These are phyloP conservation scores for Coelinius sp. DNA, from an alignment of 2,888 invertebrate genomes.

Conservation along the genomic window DNA sequence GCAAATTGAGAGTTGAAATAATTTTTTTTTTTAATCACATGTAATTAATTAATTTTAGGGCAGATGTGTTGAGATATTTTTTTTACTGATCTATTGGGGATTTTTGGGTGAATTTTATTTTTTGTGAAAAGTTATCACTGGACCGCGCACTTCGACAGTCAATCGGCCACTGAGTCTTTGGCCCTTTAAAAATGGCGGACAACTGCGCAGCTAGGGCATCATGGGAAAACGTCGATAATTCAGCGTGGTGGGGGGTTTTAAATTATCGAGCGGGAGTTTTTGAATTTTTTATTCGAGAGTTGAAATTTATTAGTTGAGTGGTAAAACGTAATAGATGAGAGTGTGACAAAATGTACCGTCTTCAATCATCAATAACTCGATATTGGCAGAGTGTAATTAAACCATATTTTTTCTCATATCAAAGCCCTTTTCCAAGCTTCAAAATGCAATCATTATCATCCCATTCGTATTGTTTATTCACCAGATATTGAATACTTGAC, in stretches of 20 bases:
- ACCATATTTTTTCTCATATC: no score
- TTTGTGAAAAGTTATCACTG: neutral
- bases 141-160: slow-evolving; percentile 39
- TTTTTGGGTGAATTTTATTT: neutral
- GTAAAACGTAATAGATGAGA: no score
- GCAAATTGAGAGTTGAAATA: neutral
- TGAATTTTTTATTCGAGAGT: neutral
- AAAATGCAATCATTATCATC: no score
- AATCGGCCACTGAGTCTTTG: slow-evolving; percentile 42
- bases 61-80: neutral
- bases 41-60: neutral
- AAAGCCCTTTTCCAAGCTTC: no score
- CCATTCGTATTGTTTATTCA: no score
- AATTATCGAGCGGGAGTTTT: neutral
- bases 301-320: neutral
- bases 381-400: no score
- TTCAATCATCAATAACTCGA: no score
- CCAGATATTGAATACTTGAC: no score
- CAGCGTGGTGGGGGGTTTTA: neutral
- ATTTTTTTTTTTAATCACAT: neutral
- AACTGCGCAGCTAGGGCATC: neutral
- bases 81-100: no score
- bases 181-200: slow-evolving; percentile 50
- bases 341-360: no score
- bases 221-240: slow-evolving; percentile 4